Evolutionary conservation across 1,140 invertebrate species (phyloP).

Genomic region (Drosophila sechellia): DNA sequence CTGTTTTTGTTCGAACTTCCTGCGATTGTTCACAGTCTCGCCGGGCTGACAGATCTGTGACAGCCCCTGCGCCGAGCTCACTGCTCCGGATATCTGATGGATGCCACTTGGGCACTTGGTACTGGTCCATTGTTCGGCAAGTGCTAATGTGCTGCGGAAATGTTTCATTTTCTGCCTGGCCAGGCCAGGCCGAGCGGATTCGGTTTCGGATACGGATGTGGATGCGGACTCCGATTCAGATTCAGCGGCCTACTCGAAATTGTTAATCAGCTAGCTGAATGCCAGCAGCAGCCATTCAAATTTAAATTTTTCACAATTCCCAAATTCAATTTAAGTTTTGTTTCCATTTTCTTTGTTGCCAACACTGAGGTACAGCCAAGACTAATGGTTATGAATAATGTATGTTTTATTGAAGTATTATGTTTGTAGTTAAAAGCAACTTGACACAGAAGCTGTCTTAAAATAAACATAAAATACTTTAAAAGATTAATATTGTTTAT

Average conservation of each 20-base stretch:
- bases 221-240: constrained; percentile 8
- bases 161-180: constrained; percentile 75
- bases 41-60: constrained; percentile 78
- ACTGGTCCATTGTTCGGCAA: constrained; percentile 47
- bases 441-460: too few relatives aligned
- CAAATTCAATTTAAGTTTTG: constrained; percentile 47
- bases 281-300: constrained; percentile 30
- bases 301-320: constrained; percentile 26
- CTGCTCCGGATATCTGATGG: constrained; percentile 64
- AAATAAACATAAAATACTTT: too few relatives aligned
- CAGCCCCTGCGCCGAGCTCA: constrained; percentile 56
- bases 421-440: too few relatives aligned
- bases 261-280: constrained; percentile 48
- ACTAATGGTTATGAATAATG: neutral
- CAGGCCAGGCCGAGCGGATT: constrained; percentile 43
- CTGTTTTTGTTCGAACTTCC: constrained; percentile 73
- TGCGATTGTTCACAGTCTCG: constrained; percentile 81
- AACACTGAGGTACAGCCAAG: neutral
- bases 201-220: neutral
- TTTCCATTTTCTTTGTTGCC: constrained; percentile 37
- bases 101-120: constrained; percentile 58
- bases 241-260: constrained; percentile 59
- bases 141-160: constrained; percentile 80
- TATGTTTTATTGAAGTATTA: too few relatives aligned
- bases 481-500: neutral